Conservation (phyloP, 2,113 vertebrate species). For the Hemichromis elongatus region DNA sequence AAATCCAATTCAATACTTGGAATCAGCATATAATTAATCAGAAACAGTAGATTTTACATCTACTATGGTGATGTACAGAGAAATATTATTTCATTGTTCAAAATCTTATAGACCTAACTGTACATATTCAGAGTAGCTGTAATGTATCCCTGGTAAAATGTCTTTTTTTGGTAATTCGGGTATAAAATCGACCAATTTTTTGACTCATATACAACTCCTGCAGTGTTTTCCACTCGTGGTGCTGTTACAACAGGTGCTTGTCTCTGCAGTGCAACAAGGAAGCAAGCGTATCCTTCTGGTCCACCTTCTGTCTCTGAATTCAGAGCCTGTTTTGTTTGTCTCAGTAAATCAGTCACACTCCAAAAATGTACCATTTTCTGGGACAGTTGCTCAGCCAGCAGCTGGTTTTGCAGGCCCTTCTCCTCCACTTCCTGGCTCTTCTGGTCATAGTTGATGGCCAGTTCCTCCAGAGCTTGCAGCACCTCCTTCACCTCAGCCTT, state of each 20-base stretch:
- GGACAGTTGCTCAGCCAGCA: slow-evolving; percentile 83
- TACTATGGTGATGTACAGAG: background rate
- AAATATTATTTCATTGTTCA: background rate
- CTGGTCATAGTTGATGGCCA: slow-evolving; percentile 89
- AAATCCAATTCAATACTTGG: background rate
- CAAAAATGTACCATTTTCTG: slow-evolving; percentile 82
- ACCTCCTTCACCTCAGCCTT: slow-evolving; percentile 91
- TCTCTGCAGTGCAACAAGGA: background rate
- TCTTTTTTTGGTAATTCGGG: background rate
- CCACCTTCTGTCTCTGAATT: background rate
- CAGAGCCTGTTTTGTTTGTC: background rate
- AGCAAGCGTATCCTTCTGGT: background rate
- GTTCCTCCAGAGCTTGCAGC: slow-evolving; percentile 86
- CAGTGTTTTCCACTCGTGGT: background rate
- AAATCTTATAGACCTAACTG: background rate
- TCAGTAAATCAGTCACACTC: background rate
- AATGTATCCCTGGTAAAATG: too few relatives aligned
- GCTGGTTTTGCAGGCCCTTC: slow-evolving; percentile 83
- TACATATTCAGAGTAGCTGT: background rate
- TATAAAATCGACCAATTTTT: background rate
- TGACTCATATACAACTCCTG: background rate
- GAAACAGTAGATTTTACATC: background rate
- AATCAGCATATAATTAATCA: background rate
- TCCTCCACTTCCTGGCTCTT: slow-evolving; percentile 91
- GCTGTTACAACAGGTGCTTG: background rate